Evolutionary conservation across 2,113 vertebrate species (phyloP), one percentile per base, ranked within the genome.

Genomic region (Tympanuchus pallidicinctus): DNA sequence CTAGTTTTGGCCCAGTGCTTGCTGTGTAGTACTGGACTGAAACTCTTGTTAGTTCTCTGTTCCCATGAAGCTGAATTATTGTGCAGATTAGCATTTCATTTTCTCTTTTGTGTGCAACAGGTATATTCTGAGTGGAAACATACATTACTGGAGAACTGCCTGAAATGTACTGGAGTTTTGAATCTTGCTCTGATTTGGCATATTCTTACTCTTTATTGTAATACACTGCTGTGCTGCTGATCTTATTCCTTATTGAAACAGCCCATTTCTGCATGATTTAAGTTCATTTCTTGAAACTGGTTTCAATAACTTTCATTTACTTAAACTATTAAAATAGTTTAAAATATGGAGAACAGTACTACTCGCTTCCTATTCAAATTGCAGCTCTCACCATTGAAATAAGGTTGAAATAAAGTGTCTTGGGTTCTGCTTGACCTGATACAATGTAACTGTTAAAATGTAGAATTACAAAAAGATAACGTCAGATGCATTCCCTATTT

Each of bases 281-380:
- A 90, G 65, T 97, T 94, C 56, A 0, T 87, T 92, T 95, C 92
- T 94, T 70, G 76, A 86, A 95, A 79, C 74, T 27, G 56, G 91
- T 87, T 96, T 96, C 84, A 97, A 95, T 94, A 95, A 95, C 67
- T 96, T 95, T 93, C 88, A 92, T 96, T 97, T 95, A 95, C 69
- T 97, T 97, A 93, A 97, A 92, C 69, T 95, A 92, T 94, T 89
- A 96, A 92, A 82, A 81, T 88, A 84, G 45, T 95, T 97, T 93
- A 82, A 97, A 95, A 95, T 96, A 91, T 43, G 54, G 78, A 47
- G 93, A 76, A 63, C 64, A 69, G 60, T 76, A 82, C 73, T 30
- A 30, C 47, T 77, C 32, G 8, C 90, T 94, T 92, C 82, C 79
- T 93, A 92, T 93, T 96, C 85, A 83, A 82, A 94, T 82, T 93